These are phyloP conservation scores for Pogona vitticeps DNA, from an alignment of 2,113 vertebrate species.

Conservation along the genomic window DNA sequence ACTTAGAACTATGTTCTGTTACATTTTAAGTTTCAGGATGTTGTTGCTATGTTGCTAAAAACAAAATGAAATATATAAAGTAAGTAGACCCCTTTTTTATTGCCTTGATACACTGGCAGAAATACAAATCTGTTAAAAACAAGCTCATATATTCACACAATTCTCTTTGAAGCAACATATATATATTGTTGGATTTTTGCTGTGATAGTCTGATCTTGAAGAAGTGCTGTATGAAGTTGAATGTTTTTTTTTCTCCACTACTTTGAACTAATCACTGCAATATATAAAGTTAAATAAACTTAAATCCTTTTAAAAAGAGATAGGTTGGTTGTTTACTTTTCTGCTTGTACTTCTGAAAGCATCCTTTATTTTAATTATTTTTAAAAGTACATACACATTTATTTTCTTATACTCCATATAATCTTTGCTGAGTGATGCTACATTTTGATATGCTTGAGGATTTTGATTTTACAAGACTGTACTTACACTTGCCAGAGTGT, in stretches of 20 bases:
- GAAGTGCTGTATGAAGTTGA: background rate
- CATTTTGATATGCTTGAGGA: background rate
- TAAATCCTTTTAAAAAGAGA: background rate
- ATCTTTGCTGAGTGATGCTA: slow-evolving; percentile 20
- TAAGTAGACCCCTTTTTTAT: background rate
- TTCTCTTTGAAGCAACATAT: background rate
- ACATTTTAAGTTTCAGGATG: slow-evolving; percentile 26
- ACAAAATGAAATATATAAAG: slow-evolving; percentile 1
- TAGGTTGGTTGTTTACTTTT: background rate
- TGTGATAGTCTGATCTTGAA: background rate
- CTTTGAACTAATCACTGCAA: background rate
- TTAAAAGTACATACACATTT: too few species aligned
- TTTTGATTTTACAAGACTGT: slow-evolving; percentile 41
- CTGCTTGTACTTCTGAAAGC: background rate
- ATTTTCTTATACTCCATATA: slow-evolving; percentile 5
- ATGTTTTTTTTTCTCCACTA: too few species aligned
- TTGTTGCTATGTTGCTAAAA: slow-evolving; percentile 24
- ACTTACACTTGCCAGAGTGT: background rate
- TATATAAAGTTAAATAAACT: background rate
- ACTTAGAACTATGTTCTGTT: slow-evolving; percentile 28
- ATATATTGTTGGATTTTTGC: background rate
- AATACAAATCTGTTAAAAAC: background rate
- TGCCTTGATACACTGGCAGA: background rate
- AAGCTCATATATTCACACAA: background rate
- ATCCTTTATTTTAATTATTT: background rate